A percentile compares a stretch with the other conserved stretches of the same genome.
Evolutionary conservation across 2,113 vertebrate species (phyloP).

Genomic region (Passer montanus): DNA sequence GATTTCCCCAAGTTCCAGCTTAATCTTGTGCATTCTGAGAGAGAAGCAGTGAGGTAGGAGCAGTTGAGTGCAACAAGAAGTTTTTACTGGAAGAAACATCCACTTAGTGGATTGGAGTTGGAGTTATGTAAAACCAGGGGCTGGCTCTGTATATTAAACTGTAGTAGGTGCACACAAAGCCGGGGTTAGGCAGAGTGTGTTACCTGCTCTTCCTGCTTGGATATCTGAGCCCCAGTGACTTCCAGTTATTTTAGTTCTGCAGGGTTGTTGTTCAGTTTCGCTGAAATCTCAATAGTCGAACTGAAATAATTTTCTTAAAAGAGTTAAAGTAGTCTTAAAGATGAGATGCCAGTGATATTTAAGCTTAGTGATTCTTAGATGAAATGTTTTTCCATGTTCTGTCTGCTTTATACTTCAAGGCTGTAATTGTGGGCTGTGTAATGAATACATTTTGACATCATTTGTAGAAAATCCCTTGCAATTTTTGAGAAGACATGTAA

Average conservation of each 20-base stretch:
- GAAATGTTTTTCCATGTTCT: not conserved
- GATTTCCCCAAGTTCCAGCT: not conserved
- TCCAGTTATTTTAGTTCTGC: not conserved
- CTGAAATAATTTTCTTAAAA: not conserved
- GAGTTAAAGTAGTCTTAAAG: not conserved
- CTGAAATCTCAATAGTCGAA: not conserved
- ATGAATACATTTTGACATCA: not conserved
- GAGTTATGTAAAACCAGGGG: not conserved
- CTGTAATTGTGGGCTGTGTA: not conserved
- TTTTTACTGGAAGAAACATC: not conserved
- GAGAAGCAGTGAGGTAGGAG: not conserved
- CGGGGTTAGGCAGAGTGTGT: fast-evolving
- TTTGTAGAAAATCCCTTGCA: not conserved
- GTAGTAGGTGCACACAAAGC: not conserved
- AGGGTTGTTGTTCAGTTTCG: not conserved
- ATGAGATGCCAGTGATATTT: not conserved
- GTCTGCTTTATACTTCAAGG: not conserved
- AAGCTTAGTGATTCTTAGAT: not conserved
- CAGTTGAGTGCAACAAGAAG: not conserved
- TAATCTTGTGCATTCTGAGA: not conserved
- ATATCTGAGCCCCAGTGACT: not conserved
- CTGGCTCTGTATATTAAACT: not conserved
- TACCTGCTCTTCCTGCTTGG: not conserved
- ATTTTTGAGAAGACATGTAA: not conserved
- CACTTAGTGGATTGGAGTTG: not conserved